Conservation (phyloP, 1,140 invertebrate species). For the Marisa cornuarietis region DNA sequence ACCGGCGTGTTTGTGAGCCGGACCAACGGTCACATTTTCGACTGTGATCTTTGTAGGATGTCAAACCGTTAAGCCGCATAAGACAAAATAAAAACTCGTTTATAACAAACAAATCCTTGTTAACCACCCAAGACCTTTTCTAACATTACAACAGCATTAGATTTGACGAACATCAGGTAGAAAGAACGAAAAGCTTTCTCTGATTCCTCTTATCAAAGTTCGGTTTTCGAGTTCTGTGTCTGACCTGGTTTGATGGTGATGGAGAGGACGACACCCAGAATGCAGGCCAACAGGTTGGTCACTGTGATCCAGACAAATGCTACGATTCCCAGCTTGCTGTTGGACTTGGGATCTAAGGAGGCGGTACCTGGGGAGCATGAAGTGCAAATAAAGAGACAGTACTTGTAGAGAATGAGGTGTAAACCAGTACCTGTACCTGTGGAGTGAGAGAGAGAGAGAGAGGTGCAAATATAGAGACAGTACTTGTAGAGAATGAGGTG, state of each 20-base stretch:
- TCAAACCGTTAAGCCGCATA: too few species aligned
- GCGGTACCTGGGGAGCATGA: conserved; percentile 78
- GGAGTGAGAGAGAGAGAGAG: rapidly evolving
- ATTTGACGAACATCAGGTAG: too few species aligned
- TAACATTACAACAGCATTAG: too few species aligned
- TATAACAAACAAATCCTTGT: too few species aligned
- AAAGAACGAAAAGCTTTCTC: too few species aligned
- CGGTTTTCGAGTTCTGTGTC: neutral
- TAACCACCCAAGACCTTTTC: too few species aligned
- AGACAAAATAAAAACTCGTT: too few species aligned
- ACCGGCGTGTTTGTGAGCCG: too few species aligned
- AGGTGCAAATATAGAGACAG: neutral
- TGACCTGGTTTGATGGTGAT: conserved; percentile 84
- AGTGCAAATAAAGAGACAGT: neutral
- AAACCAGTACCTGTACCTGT: too few species aligned
- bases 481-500: neutral
- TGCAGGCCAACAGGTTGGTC: conserved; percentile 22
- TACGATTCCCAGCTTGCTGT: conserved; percentile 47
- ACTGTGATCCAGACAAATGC: conserved; percentile 36
- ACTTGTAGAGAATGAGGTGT: neutral
- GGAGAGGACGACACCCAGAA: conserved; percentile 80
- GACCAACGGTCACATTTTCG: too few species aligned
- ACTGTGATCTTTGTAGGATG: too few species aligned
- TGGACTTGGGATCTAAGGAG: conserved; percentile 49
- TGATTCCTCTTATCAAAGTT: too few species aligned